Evolutionary conservation across 2,888 invertebrate species (phyloP).

Genomic region (Scrobipalpa atriplicella): DNA sequence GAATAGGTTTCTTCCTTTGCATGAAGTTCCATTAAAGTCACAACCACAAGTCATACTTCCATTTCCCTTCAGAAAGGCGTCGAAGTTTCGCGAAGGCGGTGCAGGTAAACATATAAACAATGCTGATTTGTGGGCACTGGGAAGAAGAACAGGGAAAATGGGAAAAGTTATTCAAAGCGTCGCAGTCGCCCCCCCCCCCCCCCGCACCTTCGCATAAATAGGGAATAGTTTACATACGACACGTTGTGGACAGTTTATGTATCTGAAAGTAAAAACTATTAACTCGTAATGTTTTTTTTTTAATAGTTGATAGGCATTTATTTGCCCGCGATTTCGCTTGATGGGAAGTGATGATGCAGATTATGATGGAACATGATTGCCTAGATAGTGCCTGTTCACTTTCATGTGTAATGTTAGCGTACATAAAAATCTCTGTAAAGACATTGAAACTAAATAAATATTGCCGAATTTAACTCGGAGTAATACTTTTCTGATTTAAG

Average conservation of each 20-base stretch:
- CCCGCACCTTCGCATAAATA: slow-evolving; percentile 43
- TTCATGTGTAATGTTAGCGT: too few relatives aligned
- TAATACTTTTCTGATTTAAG: too few relatives aligned
- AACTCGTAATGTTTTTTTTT: too few relatives aligned
- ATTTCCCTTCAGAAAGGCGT: neutral
- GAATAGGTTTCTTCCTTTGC: too few relatives aligned
- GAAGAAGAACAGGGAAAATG: slow-evolving; percentile 40
- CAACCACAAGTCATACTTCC: slow-evolving; percentile 7
- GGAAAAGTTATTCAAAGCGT: slow-evolving; percentile 49
- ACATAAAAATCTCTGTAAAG: too few relatives aligned
- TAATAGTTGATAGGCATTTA: too few relatives aligned
- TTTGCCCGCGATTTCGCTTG: too few relatives aligned
- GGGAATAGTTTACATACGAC: slow-evolving; percentile 48
- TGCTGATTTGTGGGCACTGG: slow-evolving; percentile 19
- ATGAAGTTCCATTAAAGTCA: neutral
- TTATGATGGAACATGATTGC: too few relatives aligned
- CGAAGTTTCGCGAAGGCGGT: slow-evolving; percentile 15
- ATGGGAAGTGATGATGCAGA: too few relatives aligned
- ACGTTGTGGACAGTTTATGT: slow-evolving; percentile 29
- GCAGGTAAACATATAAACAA: slow-evolving; percentile 28
- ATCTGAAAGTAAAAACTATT: neutral
- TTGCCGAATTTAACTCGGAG: too few relatives aligned
- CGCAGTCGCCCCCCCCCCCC: slow-evolving; percentile 29
- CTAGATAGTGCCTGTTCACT: too few relatives aligned
- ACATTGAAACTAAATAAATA: too few relatives aligned